These are phyloP conservation scores for Aleiodes leptofemur DNA, from an alignment of 2,888 invertebrate species.

Conservation along the genomic window DNA sequence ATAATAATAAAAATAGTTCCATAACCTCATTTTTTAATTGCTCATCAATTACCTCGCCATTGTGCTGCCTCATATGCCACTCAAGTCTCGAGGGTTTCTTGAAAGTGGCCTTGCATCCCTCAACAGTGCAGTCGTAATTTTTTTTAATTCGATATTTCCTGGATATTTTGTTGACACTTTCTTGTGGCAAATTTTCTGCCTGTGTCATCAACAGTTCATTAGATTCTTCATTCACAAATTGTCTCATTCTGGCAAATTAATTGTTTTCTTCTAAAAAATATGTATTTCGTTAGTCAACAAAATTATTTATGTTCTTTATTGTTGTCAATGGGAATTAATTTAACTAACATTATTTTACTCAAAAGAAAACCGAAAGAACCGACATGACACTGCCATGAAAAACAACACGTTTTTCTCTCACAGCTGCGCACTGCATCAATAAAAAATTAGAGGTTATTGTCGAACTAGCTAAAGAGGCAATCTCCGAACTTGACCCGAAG, in stretches of 20 bases:
- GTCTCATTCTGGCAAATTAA: conserved; percentile 5
- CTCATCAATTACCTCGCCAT: conserved; percentile 77
- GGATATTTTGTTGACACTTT: neutral
- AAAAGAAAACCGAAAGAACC: neutral
- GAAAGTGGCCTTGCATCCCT: conserved; percentile 77
- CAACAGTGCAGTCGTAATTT: conserved; percentile 74
- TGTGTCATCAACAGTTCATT: conserved; percentile 5
- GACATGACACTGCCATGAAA: too few relatives aligned
- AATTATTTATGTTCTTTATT: neutral
- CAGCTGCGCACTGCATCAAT: neutral
- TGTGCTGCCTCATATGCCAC: conserved; percentile 78
- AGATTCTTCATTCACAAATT: neutral
- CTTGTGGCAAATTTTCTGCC: neutral
- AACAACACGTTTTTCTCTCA: neutral
- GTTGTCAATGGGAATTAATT: too few relatives aligned
- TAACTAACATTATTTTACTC: neutral
- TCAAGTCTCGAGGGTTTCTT: conserved; percentile 77
- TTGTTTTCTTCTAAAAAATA: neutral
- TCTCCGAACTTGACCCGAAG: too few relatives aligned
- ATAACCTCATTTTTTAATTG: too few relatives aligned
- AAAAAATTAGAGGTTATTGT: conserved; percentile 3
- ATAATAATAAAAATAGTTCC: neutral
- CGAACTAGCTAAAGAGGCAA: too few relatives aligned
- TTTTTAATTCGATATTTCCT: neutral
- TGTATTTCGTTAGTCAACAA: neutral